phyloP scores from a whole-genome alignment of 2,797 vertebrate species.

The Platyrinchus mystaceus region DNA sequence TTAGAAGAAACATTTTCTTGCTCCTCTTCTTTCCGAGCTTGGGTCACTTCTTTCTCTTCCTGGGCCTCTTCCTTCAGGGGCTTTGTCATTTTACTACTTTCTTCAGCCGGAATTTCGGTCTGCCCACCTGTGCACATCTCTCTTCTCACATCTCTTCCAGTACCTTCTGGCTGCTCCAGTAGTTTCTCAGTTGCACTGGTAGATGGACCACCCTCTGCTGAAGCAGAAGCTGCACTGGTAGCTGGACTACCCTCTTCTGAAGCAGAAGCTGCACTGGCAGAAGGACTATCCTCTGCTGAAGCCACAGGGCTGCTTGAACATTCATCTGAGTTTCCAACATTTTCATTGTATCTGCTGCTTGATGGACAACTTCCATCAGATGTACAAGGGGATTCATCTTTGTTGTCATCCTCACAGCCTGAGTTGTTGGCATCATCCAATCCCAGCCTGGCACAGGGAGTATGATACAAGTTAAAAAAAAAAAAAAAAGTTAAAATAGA shows the following conservation, averaged over 20 bases:
- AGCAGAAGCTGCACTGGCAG: neutral
- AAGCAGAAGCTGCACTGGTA: neutral
- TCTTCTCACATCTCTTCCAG: neutral
- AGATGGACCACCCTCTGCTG: neutral
- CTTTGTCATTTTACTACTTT: neutral
- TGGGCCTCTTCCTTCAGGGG: neutral
- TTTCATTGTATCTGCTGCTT: neutral
- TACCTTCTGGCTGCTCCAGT: neutral
- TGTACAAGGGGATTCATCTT: conserved; percentile 33
- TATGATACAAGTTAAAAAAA: neutral
- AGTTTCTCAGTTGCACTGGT: neutral
- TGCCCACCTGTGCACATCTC: neutral
- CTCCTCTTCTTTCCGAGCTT: neutral
- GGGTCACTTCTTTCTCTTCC: neutral
- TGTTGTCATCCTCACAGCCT: conserved; percentile 70
- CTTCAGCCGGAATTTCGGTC: neutral
- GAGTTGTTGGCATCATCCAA: conserved; percentile 74
- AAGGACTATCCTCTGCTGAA: neutral
- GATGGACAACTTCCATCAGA: conserved; percentile 20
- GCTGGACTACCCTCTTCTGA: neutral
- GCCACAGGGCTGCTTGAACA: conserved; percentile 23
- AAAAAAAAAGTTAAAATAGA: no score
- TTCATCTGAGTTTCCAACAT: neutral
- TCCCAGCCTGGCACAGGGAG: conserved; percentile 67
- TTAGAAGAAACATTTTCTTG: neutral